Base-by-base conservation (phyloP, 2,888 invertebrate species). In the Melinopterus prodromus region DNA sequence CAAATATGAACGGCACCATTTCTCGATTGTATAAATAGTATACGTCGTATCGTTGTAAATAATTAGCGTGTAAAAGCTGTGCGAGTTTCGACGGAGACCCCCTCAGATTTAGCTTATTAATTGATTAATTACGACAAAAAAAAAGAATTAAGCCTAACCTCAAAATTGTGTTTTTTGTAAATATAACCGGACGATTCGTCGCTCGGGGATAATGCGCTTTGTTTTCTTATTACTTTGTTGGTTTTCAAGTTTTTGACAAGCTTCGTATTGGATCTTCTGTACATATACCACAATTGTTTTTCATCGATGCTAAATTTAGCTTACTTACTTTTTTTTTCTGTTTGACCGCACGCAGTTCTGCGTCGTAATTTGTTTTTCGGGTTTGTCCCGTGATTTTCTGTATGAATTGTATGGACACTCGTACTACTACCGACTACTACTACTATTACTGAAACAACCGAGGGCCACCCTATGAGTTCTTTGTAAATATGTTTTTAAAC, bases 401-500 rank as follows among this genome's bases (percentile, higher is more conserved):
- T 53, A 53, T 12, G 53, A 4, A 53, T 12, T 53, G 6, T 16
- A 15, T 2, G 26, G 71, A 71, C 14, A 71, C 71, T 15, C 7
- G 26, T 26, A 26, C 26, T 26, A 26, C 26, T 26, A 26, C 26
- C 26, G n/a, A n/a, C n/a, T 26, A 26, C 26, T 26, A 26, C 26
- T 26, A 26, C 26, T 26, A 26, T 26, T 71, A 7, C 71, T 16
- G n/a, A 3, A 9, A 16, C 26, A 12, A 16, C 6, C 71, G 71
- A 74, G 26, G 35, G 35, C n/a, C 37, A 36, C 15, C 37, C 15
- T 35, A 36, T 74, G n/a, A 36, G 35, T 36, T 35, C 37, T 77
- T 81, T 81, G 81, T 81, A 81, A 76, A 81, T 81, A 81, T 79
- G 79, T 80, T 80, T 75, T 79, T 38, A 79, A 76, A 71, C 16